phyloP scores from a whole-genome alignment of 1,140 invertebrate species.

The Nephila pilipes region DNA sequence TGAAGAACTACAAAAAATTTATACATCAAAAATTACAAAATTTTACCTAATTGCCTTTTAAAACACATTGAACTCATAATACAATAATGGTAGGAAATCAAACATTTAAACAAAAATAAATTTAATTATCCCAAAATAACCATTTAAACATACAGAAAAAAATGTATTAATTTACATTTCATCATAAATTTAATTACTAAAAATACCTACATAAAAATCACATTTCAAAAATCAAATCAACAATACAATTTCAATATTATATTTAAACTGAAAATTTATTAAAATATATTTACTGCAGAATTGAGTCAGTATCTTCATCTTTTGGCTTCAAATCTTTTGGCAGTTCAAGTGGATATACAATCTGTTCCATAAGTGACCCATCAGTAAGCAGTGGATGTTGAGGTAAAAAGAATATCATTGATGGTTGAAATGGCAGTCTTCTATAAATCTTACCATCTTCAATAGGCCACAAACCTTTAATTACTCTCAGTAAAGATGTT shows the following conservation, averaged over 20 bases:
- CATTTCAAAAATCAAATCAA: background rate
- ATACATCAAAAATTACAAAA: no score
- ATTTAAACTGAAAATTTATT: background rate
- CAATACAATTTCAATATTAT: background rate
- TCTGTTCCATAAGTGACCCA: conserved; percentile 84
- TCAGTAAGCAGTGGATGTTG: conserved; percentile 85
- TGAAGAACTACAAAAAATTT: no score
- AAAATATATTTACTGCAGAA: conserved; percentile 9
- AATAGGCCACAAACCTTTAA: conserved; percentile 84
- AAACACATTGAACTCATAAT: no score
- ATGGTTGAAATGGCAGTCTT: conserved; percentile 78
- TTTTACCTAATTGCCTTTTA: no score
- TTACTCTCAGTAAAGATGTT: conserved; percentile 84
- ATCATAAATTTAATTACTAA: no score
- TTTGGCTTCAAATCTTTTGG: conserved; percentile 14
- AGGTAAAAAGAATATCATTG: conserved; percentile 83
- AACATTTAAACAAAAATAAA: no score
- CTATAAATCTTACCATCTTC: conserved; percentile 80
- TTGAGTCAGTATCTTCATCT: conserved; percentile 36
- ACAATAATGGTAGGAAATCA: no score
- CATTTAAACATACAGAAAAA: no score
- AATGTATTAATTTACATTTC: no score
- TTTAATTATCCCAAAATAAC: no score
- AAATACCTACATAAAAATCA: no score
- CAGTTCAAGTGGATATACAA: conserved; percentile 81